phyloP scores from a whole-genome alignment of 2,113 vertebrate species.

The Hypocryptadius cinnamomeus region DNA sequence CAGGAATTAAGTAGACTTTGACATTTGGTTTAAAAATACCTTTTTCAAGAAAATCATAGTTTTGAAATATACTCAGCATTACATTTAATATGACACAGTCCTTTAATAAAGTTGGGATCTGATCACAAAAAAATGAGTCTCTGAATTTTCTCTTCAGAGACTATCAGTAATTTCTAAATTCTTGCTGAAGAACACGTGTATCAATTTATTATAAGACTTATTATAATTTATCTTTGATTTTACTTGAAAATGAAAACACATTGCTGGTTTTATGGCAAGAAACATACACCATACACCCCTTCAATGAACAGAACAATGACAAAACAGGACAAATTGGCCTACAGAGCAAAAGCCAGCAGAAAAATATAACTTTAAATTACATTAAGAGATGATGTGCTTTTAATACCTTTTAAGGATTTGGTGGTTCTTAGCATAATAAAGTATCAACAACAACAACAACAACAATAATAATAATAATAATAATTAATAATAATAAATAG shows the following conservation, averaged over 20 bases:
- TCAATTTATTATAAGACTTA: not conserved
- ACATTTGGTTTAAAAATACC: not conserved
- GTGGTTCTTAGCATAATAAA: not conserved
- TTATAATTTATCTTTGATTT: not conserved
- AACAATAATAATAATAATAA: not conserved
- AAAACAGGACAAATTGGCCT: not conserved
- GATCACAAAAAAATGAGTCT: not conserved
- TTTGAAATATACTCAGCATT: not conserved
- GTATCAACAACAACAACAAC: not conserved
- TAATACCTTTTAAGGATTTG: not conserved
- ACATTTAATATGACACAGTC: not conserved
- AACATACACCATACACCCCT: not conserved
- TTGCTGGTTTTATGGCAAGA: not conserved
- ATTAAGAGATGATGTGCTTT: not conserved
- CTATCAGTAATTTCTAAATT: not conserved
- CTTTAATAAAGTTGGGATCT: not conserved
- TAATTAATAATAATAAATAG: not conserved
- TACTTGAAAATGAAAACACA: not conserved
- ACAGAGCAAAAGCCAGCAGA: fast-evolving
- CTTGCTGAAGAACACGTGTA: not conserved
- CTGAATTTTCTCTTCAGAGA: not conserved
- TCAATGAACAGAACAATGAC: not conserved
- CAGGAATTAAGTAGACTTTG: not conserved
- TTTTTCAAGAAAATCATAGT: not conserved
- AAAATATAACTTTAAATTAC: not conserved